Conservation (phyloP, 2,888 invertebrate genomes). For the Eupithecia abbreviata region DNA sequence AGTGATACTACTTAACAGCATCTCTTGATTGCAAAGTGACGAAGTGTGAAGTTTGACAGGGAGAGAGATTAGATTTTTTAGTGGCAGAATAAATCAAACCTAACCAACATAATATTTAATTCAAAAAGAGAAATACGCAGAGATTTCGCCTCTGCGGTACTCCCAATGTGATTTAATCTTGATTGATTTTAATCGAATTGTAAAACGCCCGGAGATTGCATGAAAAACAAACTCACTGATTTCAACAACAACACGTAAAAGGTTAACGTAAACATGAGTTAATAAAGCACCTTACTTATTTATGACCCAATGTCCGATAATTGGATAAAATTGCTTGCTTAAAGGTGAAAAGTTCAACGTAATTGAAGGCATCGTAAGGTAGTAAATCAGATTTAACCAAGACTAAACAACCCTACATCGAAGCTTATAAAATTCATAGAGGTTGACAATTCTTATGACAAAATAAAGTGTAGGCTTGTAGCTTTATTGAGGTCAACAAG, state of each 20-base stretch:
- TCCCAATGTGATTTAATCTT: background rate
- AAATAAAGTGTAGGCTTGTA: background rate
- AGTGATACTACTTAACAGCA: background rate
- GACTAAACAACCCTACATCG: background rate
- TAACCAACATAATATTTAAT: background rate
- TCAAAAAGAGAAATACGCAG: background rate
- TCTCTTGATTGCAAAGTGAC: background rate
- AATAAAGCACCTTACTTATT: background rate
- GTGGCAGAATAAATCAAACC: background rate
- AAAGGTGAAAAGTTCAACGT: slow-evolving; percentile 9
- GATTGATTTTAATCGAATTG: background rate
- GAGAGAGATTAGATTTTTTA: background rate
- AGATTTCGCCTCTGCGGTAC: background rate
- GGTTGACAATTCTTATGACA: background rate
- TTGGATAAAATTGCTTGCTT: background rate
- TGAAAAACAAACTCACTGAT: background rate
- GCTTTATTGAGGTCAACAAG: background rate
- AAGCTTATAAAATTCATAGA: background rate
- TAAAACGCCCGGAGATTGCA: background rate
- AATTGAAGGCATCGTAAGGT: background rate
- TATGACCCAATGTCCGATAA: slow-evolving; percentile 8
- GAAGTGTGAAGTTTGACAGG: too few species aligned
- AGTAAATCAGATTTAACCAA: slow-evolving; percentile 7
- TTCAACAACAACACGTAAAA: background rate
- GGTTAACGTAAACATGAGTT: background rate